phyloP scores from a whole-genome alignment of 2,113 vertebrate species.

The Cettia cetti region DNA sequence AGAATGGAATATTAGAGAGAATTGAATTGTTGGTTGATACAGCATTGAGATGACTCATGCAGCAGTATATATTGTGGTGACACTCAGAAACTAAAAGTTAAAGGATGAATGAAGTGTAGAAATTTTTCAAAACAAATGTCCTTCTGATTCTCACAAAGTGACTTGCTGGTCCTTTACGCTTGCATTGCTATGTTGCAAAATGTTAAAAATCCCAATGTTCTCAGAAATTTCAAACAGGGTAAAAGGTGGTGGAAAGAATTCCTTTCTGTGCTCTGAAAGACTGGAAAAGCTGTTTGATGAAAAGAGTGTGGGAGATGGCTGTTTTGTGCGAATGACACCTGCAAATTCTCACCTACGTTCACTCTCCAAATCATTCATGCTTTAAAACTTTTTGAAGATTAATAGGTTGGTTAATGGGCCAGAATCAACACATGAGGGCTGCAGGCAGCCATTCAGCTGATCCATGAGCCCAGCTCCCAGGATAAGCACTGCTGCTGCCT shows the following conservation, averaged over 20 bases:
- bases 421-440: conserved; percentile 42
- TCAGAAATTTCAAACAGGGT: background rate
- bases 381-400: conserved; percentile 50
- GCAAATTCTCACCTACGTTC: conserved; percentile 47
- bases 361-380: background rate
- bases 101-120: background rate
- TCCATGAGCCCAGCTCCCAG: background rate
- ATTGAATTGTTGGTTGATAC: background rate
- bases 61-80: background rate
- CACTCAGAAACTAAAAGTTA: conserved; percentile 26
- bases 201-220: background rate
- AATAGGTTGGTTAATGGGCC: conserved; percentile 41
- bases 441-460: conserved; percentile 4
- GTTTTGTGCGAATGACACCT: conserved; percentile 28
- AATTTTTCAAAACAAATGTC: conserved; percentile 21
- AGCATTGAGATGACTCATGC: background rate
- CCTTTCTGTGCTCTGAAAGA: background rate
- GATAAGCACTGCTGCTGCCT: conserved; percentile 18
- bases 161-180: background rate
- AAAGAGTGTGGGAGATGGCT: background rate
- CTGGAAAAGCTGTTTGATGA: background rate
- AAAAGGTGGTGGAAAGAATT: conserved; percentile 21
- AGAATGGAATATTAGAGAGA: background rate
- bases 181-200: background rate
- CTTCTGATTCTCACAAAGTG: background rate